Conservation (phyloP, 2,888 invertebrate genomes). For the Thalpophila matura region DNA sequence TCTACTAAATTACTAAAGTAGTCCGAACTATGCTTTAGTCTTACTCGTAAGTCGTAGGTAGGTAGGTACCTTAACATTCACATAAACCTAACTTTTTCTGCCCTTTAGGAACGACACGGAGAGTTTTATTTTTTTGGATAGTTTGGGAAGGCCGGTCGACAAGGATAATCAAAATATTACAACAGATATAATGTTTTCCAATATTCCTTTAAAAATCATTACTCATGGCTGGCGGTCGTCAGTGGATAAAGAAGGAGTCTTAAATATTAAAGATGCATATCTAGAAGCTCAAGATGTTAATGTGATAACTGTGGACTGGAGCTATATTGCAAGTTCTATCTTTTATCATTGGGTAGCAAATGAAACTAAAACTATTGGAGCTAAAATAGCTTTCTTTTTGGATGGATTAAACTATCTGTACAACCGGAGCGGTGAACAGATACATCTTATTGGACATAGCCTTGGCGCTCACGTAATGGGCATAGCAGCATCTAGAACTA, state of each 20-base stretch:
- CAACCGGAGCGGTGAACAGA: constrained; percentile 67
- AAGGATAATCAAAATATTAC: constrained; percentile 28
- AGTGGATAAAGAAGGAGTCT: constrained; percentile 74
- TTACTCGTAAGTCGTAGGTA: too few relatives aligned
- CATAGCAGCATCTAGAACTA: constrained; percentile 69
- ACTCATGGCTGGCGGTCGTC: constrained; percentile 89
- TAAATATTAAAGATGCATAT: constrained; percentile 82
- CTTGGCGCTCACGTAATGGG: constrained; percentile 82
- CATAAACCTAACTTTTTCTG: constrained; percentile 9
- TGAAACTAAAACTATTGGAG: constrained; percentile 70
- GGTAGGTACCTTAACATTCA: background rate
- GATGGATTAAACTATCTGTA: constrained; percentile 63
- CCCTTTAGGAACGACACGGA: constrained; percentile 65
- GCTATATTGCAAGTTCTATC: constrained; percentile 68
- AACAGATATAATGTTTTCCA: constrained; percentile 45
- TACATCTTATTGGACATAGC: constrained; percentile 80
- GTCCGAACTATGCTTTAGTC: too few relatives aligned
- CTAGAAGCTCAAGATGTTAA: constrained; percentile 77
- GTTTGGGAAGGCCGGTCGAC: constrained; percentile 57
- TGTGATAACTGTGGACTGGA: constrained; percentile 85
- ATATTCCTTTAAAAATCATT: constrained; percentile 81
- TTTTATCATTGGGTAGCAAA: constrained; percentile 75
- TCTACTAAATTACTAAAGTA: too few relatives aligned
- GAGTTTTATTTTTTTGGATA: constrained; percentile 66
- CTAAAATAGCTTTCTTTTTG: constrained; percentile 69